Evolutionary conservation across 2,888 invertebrate genomes (phyloP).

Genomic region (Limulus polyphemus): DNA sequence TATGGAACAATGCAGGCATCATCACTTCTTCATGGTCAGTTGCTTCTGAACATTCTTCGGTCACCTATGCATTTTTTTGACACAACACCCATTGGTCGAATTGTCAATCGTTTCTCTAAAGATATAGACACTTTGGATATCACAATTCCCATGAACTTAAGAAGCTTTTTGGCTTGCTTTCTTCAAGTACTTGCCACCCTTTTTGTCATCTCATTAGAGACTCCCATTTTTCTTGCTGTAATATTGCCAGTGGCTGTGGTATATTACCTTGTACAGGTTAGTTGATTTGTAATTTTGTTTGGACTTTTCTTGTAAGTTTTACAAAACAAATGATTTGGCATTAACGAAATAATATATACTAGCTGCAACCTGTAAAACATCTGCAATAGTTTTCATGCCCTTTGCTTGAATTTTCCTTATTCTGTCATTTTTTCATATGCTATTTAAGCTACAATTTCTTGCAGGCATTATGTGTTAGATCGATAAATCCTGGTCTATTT

Average conservation of each 20-base stretch:
- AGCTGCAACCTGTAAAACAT: too few species aligned
- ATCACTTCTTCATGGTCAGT: conserved; percentile 49
- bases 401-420: too few species aligned
- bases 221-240: conserved; percentile 34
- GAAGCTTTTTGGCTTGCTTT: conserved; percentile 46
- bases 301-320: too few species aligned
- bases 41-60: conserved; percentile 50
- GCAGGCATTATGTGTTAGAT: too few species aligned
- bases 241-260: conserved; percentile 33
- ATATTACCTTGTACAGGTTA: conserved; percentile 34
- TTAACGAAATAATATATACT: too few species aligned
- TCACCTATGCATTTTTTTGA: conserved; percentile 55
- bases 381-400: too few species aligned
- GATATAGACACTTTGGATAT: conserved; percentile 54
- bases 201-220: conserved; percentile 30
- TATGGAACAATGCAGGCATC: conserved; percentile 31
- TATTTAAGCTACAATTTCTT: too few species aligned
- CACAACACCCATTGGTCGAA: conserved; percentile 55
- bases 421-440: too few species aligned
- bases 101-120: conserved; percentile 54
- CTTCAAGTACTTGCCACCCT: conserved; percentile 31
- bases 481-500: too few species aligned
- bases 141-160: conserved; percentile 52
- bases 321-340: too few species aligned
- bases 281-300: too few species aligned